Evolutionary conservation across 2,113 vertebrate genomes (phyloP), one percentile per base, ranked within the genome.

Genomic region (Ictalurus punctatus): DNA sequence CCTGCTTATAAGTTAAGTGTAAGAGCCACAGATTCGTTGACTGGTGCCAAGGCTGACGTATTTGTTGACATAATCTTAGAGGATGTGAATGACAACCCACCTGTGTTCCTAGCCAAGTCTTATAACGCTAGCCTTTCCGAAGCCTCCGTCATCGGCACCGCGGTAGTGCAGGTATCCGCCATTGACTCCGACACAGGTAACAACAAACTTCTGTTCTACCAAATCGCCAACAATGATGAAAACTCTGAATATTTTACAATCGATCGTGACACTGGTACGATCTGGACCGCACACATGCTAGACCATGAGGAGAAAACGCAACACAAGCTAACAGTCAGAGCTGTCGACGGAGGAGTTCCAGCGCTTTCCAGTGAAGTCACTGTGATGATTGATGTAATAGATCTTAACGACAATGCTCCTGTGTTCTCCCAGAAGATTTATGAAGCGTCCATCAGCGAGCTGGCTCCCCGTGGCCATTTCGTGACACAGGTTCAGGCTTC

Each of bases 361-460:
- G 95, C 97, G 1, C 95, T 99, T 84, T 98, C 96, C 65, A 96
- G 95, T 63, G 97, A 98, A 0, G 91, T 96, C 4, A 0, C 93
- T 1, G 95, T 99, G 88, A 96, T 92, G 0, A 93, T 99, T 85
- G 95, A 96, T 1, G 91, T 99, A 74, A 97, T 95, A 0, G 98
- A 99, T 93, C 95, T 99, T 82, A 99, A 99, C 44, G 98, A 99
- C 93, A 99, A 99, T 1, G 95, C 97, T 0, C 98, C 98, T 9
- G 34, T 94, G 40, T 99, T 99, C 90, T 96, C 95, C 56, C 96
- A 97, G 27, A 95, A 94, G 73, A 83, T 96, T 59, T 99, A 99
- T 88, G 95, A 97, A 93, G 96, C 97, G 84, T 96, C 92, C 61
- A 95, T 99, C 56, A 97, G 97, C 5, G 98, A 99, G 91, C 91